These are phyloP conservation scores for Vipera latastei DNA, from an alignment of 2,797 vertebrate species.

Conservation along the genomic window DNA sequence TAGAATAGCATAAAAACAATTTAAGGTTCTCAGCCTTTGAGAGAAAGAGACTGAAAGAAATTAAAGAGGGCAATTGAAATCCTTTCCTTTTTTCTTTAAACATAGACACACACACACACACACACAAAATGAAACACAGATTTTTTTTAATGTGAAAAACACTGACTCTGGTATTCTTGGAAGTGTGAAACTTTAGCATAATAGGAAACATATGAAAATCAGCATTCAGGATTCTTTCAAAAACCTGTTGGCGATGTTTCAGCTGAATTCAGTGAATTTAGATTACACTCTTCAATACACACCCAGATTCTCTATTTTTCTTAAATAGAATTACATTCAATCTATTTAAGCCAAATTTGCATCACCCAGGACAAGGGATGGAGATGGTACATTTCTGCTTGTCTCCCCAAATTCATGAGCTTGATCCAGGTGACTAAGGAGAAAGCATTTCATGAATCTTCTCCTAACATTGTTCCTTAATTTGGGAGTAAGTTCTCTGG, in stretches of 20 bases:
- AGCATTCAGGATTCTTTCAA: background rate
- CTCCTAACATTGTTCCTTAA: background rate
- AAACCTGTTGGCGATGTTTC: background rate
- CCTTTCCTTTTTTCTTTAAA: background rate
- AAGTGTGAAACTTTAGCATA: constrained; percentile 21
- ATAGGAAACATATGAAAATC: constrained; percentile 27
- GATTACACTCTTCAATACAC: background rate
- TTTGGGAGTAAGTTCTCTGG: background rate
- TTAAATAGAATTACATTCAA: background rate
- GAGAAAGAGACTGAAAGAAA: background rate
- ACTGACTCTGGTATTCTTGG: constrained; percentile 5
- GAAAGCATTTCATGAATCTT: background rate
- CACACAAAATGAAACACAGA: background rate
- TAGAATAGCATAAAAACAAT: background rate
- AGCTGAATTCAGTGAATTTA: background rate
- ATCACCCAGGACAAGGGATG: background rate
- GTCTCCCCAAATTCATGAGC: background rate
- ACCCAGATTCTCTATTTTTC: background rate
- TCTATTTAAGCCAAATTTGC: background rate
- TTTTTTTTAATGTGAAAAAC: background rate
- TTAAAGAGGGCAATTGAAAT: background rate
- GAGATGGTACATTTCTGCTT: background rate
- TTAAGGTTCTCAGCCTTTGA: background rate
- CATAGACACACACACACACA: background rate
- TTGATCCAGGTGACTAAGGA: background rate